Base-by-base conservation (phyloP, 2,888 invertebrate species). In the Pristionchus japonicus region DNA sequence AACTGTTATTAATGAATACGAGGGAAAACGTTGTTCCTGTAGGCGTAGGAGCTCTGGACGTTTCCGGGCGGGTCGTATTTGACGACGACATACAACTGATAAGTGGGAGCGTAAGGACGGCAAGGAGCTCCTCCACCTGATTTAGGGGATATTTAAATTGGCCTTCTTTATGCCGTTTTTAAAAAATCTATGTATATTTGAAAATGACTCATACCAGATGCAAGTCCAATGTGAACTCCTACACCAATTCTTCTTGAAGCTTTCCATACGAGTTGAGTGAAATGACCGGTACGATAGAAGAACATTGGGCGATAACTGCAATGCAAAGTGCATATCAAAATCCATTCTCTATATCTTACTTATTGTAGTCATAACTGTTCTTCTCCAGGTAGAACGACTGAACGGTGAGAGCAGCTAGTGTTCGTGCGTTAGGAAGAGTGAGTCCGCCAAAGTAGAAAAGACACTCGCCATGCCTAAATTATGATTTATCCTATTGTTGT, bases 231-330 rank as follows among this genome's bases (percentile, higher is more conserved):
- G 9, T 91, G 90, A 6, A 93, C 90, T 34, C 93, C 93, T 13
- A 93, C 92, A n/a, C 93, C 93, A 27, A 93, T 90, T 23, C 89
- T 88, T 3, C 90, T 87, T 27, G 92, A 90, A 1, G 90, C 87
- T 40, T 90, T 88, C 93, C 93, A 93, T 47, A 93, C 88, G 47
- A 93, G 89, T 89, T 93, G 93, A 20, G 93, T 93, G 89, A 93
- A 93, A 89, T 93, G 93, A 47, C 93, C 93, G 31, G 90, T 91
- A 74, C 90, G 90, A 89, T 89, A 91, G 88, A 90, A 92, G 7
- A 88, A 89, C 57, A 87, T 84, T 27, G 92, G 91, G n/a, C 82
- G 84, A 88, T 89, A 93, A 83, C 91, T 92, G 87, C 70, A 52
- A 52, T 13, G 2, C n/a, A n/a, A n/a, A n/a, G n/a, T n/a, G n/a